Percentiles rank a stretch among this genome's conserved stretches.
phyloP scores from a whole-genome alignment of 2,888 invertebrate genomes.

The Watsonalla cultraria region DNA sequence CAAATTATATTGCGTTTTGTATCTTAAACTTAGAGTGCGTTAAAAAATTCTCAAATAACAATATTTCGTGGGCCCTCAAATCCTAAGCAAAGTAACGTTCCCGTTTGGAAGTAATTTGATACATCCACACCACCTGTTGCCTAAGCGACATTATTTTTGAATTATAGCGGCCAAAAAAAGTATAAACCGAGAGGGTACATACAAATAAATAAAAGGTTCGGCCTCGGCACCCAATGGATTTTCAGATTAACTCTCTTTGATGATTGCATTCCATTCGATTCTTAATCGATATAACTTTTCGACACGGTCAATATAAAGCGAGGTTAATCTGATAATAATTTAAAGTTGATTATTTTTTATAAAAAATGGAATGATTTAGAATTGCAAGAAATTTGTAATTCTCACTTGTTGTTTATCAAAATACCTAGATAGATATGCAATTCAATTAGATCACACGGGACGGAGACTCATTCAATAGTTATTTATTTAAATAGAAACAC shows the following conservation, averaged over 20 bases:
- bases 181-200: conserved; percentile 31
- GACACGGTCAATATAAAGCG: conserved; percentile 2
- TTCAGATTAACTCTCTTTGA: conserved; percentile 30
- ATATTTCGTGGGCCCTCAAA: background rate
- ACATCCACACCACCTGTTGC: conserved; percentile 52
- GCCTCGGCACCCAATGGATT: conserved; percentile 40
- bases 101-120: conserved; percentile 48
- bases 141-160: conserved; percentile 44
- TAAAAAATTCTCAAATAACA: conserved; percentile 7
- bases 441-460: background rate
- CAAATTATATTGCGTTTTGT: too few species aligned
- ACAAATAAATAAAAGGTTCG: conserved; percentile 51
- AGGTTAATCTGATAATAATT: background rate
- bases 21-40: background rate
- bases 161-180: conserved; percentile 49
- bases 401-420: too few species aligned
- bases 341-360: too few species aligned
- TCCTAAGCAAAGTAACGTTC: conserved; percentile 11
- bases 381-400: background rate
- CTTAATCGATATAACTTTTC: conserved; percentile 5
- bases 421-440: too few species aligned
- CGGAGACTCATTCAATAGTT: background rate
- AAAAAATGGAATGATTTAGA: background rate
- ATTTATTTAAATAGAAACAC: background rate
- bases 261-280: conserved; percentile 11